A percentile compares a stretch with the other conserved stretches of the same genome.
These are phyloP conservation scores for Orycteropus afer DNA, from an alignment of 2,113 vertebrate genomes.

Conservation along the genomic window DNA sequence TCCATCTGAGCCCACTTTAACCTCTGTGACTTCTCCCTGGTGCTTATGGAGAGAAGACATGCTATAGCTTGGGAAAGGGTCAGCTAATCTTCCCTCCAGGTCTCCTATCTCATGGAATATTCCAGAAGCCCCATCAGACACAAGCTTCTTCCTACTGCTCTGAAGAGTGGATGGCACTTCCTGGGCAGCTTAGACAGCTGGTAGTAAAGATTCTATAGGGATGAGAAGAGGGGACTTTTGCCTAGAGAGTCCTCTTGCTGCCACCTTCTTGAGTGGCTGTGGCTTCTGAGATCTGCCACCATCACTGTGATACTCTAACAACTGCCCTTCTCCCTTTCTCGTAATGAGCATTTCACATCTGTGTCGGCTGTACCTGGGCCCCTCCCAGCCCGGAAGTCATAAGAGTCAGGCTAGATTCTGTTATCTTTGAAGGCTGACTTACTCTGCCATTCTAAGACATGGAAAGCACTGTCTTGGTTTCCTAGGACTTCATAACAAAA, in stretches of 20 bases:
- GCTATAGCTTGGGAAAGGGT: not conserved
- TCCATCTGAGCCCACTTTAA: not conserved
- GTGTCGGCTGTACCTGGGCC: not conserved
- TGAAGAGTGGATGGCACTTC: not conserved
- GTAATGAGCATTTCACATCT: constrained; percentile 25
- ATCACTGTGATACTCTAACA: constrained; percentile 14
- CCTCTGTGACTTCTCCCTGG: not conserved
- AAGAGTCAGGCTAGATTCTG: constrained; percentile 55
- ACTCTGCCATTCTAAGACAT: not conserved
- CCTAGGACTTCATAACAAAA: not conserved
- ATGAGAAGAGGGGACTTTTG: not conserved
- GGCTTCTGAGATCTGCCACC: constrained; percentile 25
- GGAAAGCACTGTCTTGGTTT: not conserved
- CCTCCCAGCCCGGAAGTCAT: not conserved
- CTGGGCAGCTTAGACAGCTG: not conserved
- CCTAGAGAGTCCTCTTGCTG: constrained; percentile 35
- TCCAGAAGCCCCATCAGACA: not conserved
- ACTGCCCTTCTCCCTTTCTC: constrained; percentile 39
- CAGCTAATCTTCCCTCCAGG: not conserved
- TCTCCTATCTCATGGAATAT: not conserved
- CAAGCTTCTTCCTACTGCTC: not conserved
- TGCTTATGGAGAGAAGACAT: not conserved
- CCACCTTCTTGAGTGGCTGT: constrained; percentile 46
- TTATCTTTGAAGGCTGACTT: constrained; percentile 39
- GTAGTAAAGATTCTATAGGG: constrained; percentile 5